Evolutionary conservation across 1,140 invertebrate species (phyloP).

Genomic region (Apis mellifera): Amel_HAv3.1 CM009931.2:21899001-21899500

Average conservation of each 20-base stretch:
- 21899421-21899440: background rate
- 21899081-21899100: conserved; percentile 45
- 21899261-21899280: conserved; percentile 43
- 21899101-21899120: conserved; percentile 31
- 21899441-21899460: background rate
- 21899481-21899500: no score
- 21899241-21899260: conserved; percentile 44
- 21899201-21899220: background rate
- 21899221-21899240: conserved; percentile 31
- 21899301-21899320: conserved; percentile 15
- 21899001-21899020: conserved; percentile 13
- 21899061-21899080: conserved; percentile 56
- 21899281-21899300: conserved; percentile 11
- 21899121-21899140: background rate
- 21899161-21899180: background rate
- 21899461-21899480: no score
- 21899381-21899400: conserved; percentile 18
- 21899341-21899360: conserved; percentile 5
- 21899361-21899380: conserved; percentile 20
- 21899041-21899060: conserved; percentile 55
- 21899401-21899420: background rate
- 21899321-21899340: conserved; percentile 26
- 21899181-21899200: conserved; percentile 3
- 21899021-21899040: conserved; percentile 33
- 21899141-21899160: background rate